A percentile compares a stretch with the other conserved stretches of the same genome.
These are phyloP conservation scores for Anolis carolinensis DNA, from an alignment of 2,113 vertebrate species.

Conservation along the genomic window DNA sequence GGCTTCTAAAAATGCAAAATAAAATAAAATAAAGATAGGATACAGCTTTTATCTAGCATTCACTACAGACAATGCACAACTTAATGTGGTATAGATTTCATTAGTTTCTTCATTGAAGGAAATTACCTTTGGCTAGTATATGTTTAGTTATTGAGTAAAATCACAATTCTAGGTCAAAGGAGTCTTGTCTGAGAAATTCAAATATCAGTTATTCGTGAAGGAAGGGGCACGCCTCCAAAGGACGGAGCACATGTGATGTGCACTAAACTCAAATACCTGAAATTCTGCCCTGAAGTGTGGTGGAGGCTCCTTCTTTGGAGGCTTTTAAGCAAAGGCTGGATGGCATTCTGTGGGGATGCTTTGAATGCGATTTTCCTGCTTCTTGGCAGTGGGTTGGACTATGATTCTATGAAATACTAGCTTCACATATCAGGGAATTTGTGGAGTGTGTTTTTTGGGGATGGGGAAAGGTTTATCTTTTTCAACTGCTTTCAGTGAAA, in stretches of 20 bases:
- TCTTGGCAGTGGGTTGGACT: no score
- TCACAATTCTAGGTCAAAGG: neutral
- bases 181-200: neutral
- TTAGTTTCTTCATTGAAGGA: neutral
- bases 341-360: no score
- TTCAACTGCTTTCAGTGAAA: neutral
- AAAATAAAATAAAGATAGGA: slow-evolving; percentile 68
- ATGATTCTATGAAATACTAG: no score
- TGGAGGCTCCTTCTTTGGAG: no score
- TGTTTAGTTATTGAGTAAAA: neutral
- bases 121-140: neutral
- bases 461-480: neutral
- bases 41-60: neutral
- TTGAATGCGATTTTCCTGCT: no score
- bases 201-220: neutral
- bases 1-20: slow-evolving; percentile 76
- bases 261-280: neutral
- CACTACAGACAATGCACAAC: neutral
- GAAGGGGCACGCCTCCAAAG: neutral
- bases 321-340: no score
- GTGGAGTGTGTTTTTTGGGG: no score
- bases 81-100: neutral
- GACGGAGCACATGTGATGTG: neutral
- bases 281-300: no score
- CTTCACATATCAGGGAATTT: no score